A percentile compares a stretch with the other conserved stretches of the same genome.
phyloP scores from a whole-genome alignment of 2,888 invertebrate species.

The Ariolimax columbianus region DNA sequence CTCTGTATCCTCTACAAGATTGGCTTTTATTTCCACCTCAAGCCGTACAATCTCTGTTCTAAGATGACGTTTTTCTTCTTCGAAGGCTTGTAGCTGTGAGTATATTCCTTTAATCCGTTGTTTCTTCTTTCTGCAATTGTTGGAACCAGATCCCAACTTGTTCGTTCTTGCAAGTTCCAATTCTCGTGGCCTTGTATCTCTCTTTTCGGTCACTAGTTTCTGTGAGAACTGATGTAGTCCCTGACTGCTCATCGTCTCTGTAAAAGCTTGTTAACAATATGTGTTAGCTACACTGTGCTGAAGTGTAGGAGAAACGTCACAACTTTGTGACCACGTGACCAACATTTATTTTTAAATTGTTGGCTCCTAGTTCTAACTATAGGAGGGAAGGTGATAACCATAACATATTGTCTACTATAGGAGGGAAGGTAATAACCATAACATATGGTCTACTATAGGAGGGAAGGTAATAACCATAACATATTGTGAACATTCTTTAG shows the following conservation, averaged over 20 bases:
- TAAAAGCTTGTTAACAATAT: background rate
- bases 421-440: no score
- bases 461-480: no score
- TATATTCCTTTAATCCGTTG: background rate
- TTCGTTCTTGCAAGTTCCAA: no score
- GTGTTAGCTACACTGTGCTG: background rate
- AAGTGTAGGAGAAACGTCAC: background rate
- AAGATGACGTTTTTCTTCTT: slow-evolving; percentile 3
- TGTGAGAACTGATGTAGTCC: slow-evolving; percentile 1
- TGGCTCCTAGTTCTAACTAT: no score
- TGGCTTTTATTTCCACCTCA: background rate
- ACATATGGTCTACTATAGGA: no score
- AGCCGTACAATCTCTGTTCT: slow-evolving; percentile 2
- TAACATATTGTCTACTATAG: no score
- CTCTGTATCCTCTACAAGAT: background rate
- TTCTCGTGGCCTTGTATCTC: background rate
- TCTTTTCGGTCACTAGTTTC: background rate
- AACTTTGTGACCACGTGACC: background rate
- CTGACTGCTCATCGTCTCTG: background rate
- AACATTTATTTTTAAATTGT: no score
- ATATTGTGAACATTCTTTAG: no score
- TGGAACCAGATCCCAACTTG: background rate
- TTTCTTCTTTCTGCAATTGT: slow-evolving; percentile 1
- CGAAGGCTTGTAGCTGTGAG: slow-evolving; percentile 5
- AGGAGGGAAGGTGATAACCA: no score